Evolutionary conservation across 2,113 vertebrate species (phyloP).

Genomic region (Gallinago jamesoni): DNA sequence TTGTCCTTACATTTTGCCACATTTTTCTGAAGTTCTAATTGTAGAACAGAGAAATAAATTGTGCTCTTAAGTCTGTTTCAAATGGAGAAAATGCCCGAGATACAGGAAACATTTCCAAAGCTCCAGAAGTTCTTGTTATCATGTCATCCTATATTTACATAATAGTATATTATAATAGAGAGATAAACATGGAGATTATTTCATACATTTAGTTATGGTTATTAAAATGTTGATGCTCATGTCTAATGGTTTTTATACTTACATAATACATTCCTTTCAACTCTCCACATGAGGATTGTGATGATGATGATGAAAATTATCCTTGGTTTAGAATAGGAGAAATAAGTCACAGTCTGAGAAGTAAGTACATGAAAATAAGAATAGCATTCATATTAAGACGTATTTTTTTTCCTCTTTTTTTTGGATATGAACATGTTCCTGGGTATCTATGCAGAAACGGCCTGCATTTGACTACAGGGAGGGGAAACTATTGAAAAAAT

Average conservation of each 20-base stretch:
- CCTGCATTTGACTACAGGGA: neutral
- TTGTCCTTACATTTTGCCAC: neutral
- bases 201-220: neutral
- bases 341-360: neutral
- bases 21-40: conserved; percentile 20
- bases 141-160: neutral
- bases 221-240: neutral
- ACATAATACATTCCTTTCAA: neutral
- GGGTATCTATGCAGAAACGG: neutral
- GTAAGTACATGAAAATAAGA: neutral
- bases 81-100: neutral
- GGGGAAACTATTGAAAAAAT: neutral
- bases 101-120: neutral
- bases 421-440: neutral
- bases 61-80: neutral
- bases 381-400: neutral
- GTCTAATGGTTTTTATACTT: neutral
- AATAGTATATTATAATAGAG: neutral
- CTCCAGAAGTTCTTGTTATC: neutral
- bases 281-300: neutral
- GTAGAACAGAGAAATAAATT: neutral
- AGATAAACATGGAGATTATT: neutral
- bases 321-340: neutral
- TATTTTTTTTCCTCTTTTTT: neutral
- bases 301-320: neutral